These are phyloP conservation scores for Dipodomys merriami DNA, from an alignment of 2,113 vertebrate species.

Conservation along the genomic window DNA sequence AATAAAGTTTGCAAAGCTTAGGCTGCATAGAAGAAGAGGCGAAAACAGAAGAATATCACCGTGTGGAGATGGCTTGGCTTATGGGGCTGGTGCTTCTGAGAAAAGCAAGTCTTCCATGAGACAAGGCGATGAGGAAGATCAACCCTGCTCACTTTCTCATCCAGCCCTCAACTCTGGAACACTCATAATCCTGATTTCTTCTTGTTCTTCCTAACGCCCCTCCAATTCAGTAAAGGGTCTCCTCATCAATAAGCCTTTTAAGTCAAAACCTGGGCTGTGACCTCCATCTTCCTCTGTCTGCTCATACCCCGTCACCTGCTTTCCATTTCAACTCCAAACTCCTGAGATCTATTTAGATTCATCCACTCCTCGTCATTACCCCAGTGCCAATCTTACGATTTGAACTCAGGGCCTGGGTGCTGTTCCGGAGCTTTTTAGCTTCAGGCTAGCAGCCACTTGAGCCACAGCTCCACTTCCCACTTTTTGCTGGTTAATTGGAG, in stretches of 20 bases:
- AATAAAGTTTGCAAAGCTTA: background rate
- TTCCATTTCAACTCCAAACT: background rate
- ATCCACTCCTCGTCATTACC: background rate
- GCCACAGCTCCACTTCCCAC: no score
- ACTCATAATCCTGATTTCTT: background rate
- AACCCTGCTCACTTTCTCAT: background rate
- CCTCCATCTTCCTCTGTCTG: background rate
- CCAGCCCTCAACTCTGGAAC: background rate
- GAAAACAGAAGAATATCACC: background rate
- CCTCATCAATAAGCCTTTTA: background rate
- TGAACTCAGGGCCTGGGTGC: no score
- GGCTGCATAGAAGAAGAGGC: background rate
- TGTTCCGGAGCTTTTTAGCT: no score
- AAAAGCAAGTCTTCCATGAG: background rate
- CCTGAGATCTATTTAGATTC: background rate
- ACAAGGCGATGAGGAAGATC: background rate
- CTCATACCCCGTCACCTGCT: background rate
- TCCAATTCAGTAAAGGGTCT: background rate
- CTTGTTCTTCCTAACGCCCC: background rate
- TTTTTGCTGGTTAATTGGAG: no score
- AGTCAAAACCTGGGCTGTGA: background rate
- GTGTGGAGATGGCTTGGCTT: background rate
- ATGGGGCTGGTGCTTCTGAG: fast-evolving
- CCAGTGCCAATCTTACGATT: no score
- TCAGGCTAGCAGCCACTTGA: no score